Evolutionary conservation across 2,113 vertebrate genomes (phyloP).

Genomic region (Noctilio leporinus): DNA sequence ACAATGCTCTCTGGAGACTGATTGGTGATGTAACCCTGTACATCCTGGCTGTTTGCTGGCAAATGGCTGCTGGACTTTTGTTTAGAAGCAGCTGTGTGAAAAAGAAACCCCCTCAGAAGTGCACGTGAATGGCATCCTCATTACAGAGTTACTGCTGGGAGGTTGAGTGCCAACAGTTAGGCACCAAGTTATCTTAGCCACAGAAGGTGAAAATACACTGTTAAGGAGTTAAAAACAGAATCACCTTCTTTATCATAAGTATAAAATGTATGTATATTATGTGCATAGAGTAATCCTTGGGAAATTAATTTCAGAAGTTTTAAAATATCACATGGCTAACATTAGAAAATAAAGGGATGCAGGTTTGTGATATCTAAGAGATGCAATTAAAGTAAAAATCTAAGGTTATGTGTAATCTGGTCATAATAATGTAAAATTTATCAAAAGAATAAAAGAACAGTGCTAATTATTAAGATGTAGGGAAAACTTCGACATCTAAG

Average conservation of each 20-base stretch:
- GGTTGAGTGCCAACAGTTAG: slow-evolving; percentile 69
- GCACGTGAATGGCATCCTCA: slow-evolving; percentile 84
- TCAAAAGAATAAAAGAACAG: slow-evolving; percentile 64
- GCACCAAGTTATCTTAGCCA: slow-evolving; percentile 71
- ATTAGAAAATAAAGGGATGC: slow-evolving; percentile 62
- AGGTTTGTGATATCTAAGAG: slow-evolving; percentile 59
- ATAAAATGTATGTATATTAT: slow-evolving; percentile 70
- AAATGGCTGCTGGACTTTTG: slow-evolving; percentile 94
- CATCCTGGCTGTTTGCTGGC: slow-evolving; percentile 87
- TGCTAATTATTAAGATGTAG: slow-evolving; percentile 51
- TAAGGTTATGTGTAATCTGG: slow-evolving; percentile 59
- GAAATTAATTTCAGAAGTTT: slow-evolving; percentile 58
- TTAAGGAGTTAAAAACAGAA: slow-evolving; percentile 62
- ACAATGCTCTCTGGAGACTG: slow-evolving; percentile 99
- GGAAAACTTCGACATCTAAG: slow-evolving; percentile 40
- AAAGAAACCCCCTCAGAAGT: slow-evolving; percentile 90
- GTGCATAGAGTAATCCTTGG: slow-evolving; percentile 58
- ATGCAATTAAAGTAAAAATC: slow-evolving; percentile 54
- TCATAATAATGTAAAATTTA: slow-evolving; percentile 52
- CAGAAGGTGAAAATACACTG: slow-evolving; percentile 63
- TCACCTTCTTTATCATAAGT: slow-evolving; percentile 45
- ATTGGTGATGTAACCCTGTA: slow-evolving; percentile 89
- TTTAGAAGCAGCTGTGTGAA: slow-evolving; percentile 92
- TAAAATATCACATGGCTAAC: slow-evolving; percentile 45
- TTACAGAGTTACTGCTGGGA: slow-evolving; percentile 79